Evolutionary conservation across 2,888 invertebrate species (phyloP).

Genomic region (Drosophila anceps): DNA sequence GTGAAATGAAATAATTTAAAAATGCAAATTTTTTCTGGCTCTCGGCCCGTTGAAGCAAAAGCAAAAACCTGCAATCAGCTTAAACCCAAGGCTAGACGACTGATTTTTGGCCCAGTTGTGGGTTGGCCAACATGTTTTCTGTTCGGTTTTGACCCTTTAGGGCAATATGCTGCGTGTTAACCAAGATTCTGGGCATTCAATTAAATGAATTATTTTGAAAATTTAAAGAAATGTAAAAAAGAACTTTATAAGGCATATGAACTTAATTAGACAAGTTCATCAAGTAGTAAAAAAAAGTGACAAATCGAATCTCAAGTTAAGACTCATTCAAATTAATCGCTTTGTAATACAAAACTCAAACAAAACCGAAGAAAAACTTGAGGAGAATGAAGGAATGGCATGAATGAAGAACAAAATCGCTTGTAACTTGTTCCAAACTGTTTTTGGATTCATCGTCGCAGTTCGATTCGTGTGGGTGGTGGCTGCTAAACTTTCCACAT

Average conservation of each 20-base stretch:
- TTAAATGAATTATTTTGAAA: constrained; percentile 2
- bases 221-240: background rate
- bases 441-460: constrained; percentile 33
- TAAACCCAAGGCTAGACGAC: constrained; percentile 38
- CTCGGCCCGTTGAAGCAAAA: constrained; percentile 61
- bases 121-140: constrained; percentile 20
- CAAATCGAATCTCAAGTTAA: constrained; percentile 13
- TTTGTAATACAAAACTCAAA: constrained; percentile 29
- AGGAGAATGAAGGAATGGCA: background rate
- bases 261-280: background rate
- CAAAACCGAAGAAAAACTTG: constrained; percentile 4
- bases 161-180: constrained; percentile 25
- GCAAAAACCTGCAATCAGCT: constrained; percentile 52
- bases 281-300: background rate
- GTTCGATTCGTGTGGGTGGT: constrained; percentile 31
- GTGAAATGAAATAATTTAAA: constrained; percentile 80
- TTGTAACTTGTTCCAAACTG: constrained; percentile 41
- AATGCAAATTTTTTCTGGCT: constrained; percentile 69
- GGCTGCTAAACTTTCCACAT: constrained; percentile 59
- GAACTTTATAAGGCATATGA: background rate
- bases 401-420: constrained; percentile 21
- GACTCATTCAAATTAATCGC: constrained; percentile 25
- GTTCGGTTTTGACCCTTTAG: constrained; percentile 13
- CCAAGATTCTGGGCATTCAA: constrained; percentile 6
- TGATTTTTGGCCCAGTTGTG: constrained; percentile 21